Evolutionary conservation across 2,888 invertebrate species (phyloP).

Genomic region (Muschampia plurimacula): DNA sequence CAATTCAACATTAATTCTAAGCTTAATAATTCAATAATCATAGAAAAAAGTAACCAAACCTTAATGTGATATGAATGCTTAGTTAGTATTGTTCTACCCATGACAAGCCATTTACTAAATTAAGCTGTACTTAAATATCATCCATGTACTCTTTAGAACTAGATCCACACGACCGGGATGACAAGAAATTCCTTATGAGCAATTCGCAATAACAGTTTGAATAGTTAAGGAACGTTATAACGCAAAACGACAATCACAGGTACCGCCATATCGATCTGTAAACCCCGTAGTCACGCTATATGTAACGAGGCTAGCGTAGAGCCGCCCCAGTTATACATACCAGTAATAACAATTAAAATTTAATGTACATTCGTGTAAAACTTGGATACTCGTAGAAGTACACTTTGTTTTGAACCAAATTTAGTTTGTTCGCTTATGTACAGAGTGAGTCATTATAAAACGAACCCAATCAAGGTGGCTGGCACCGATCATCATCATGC

Average conservation of each 20-base stretch:
- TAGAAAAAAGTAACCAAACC: not conserved
- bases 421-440: slow-evolving; percentile 39
- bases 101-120: slow-evolving; percentile 1
- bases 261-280: slow-evolving; percentile 41
- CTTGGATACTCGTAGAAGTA: slow-evolving; percentile 36
- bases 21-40: not conserved
- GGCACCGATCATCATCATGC: slow-evolving; percentile 49
- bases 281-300: slow-evolving; percentile 38
- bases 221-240: slow-evolving; percentile 40
- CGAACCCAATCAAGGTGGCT: slow-evolving; percentile 26
- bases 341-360: slow-evolving; percentile 38
- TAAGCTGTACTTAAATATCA: slow-evolving; percentile 23
- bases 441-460: slow-evolving; percentile 37
- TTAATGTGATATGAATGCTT: not conserved
- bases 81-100: not conserved
- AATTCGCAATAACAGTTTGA: slow-evolving; percentile 36
- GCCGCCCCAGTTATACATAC: slow-evolving; percentile 37
- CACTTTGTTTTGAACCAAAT: slow-evolving; percentile 29
- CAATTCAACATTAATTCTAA: not conserved
- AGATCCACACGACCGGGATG: slow-evolving; percentile 32
- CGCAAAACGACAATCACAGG: slow-evolving; percentile 40
- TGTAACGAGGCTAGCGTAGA: slow-evolving; percentile 40
- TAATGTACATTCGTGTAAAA: slow-evolving; percentile 33
- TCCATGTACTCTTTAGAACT: slow-evolving; percentile 36
- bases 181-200: slow-evolving; percentile 35